Percentiles rank a stretch among this genome's conserved stretches.
These are phyloP conservation scores for Azemiops feae DNA, from an alignment of 2,113 vertebrate species.

Conservation along the genomic window DNA sequence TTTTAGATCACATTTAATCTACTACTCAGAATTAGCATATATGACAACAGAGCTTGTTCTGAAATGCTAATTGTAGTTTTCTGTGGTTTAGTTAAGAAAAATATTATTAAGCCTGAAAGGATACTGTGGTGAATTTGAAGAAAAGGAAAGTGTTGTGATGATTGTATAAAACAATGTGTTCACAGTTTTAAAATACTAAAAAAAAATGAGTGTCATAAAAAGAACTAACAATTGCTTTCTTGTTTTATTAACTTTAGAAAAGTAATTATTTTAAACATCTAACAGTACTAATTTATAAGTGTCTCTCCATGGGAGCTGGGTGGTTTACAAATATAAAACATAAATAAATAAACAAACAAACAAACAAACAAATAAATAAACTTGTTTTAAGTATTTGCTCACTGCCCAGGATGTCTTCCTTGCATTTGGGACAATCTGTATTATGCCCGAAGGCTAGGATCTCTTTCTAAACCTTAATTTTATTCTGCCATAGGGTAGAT, in stretches of 20 bases:
- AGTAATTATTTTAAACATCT: neutral
- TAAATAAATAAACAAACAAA: too few species aligned
- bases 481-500: neutral
- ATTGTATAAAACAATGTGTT: neutral
- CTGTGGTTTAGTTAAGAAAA: neutral
- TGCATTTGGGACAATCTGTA: neutral
- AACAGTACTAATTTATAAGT: too few species aligned
- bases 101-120: neutral
- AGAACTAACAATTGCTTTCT: neutral
- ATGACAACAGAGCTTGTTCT: neutral
- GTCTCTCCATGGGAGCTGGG: too few species aligned
- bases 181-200: neutral
- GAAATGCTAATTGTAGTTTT: neutral
- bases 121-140: neutral
- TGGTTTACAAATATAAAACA: too few species aligned
- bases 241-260: neutral
- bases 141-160: neutral
- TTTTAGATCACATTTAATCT: neutral
- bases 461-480: neutral
- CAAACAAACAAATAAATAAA: too few species aligned
- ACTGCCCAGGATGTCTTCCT: neutral
- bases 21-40: neutral
- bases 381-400: neutral
- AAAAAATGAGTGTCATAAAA: neutral
- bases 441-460: neutral